Evolutionary conservation across 1,140 invertebrate genomes (phyloP).

Genomic region (Drosophila pseudoobscura): DNA sequence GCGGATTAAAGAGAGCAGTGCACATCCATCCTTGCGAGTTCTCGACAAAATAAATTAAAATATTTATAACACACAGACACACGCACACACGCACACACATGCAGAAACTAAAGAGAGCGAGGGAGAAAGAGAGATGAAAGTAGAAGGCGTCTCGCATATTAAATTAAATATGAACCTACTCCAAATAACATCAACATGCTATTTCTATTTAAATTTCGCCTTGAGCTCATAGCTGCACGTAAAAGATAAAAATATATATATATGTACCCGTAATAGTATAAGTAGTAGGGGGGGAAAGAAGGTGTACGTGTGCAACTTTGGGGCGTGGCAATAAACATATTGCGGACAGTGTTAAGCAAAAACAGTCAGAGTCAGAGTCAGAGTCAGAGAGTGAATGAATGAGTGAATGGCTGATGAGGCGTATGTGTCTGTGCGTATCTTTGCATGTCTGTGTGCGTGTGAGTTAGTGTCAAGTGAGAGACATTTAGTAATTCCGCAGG

Average conservation of each 20-base stretch:
- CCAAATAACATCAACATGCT: slow-evolving; percentile 76
- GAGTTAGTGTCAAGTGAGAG: slow-evolving; percentile 78
- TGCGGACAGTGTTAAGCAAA: slow-evolving; percentile 68
- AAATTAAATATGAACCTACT: slow-evolving; percentile 79
- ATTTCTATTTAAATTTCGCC: slow-evolving; percentile 78
- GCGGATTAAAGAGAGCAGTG: slow-evolving; percentile 3
- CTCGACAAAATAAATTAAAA: slow-evolving; percentile 63
- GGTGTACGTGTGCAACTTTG: slow-evolving; percentile 40
- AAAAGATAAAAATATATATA: slow-evolving; percentile 69
- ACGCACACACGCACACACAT: slow-evolving; percentile 1
- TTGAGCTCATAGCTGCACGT: slow-evolving; percentile 71
- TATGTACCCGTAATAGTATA: slow-evolving; percentile 11
- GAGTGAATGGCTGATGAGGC: slow-evolving; percentile 63
- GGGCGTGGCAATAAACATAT: slow-evolving; percentile 68
- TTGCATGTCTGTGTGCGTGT: slow-evolving; percentile 31
- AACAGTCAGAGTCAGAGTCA: slow-evolving; percentile 35
- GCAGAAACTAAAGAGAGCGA: slow-evolving; percentile 1
- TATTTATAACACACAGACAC: slow-evolving; percentile 47
- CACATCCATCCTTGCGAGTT: no score
- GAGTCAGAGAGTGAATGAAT: slow-evolving; percentile 44
- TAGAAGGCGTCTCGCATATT: slow-evolving; percentile 44
- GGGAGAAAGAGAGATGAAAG: slow-evolving; percentile 5
- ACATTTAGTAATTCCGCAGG: slow-evolving; percentile 79
- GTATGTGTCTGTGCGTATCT: slow-evolving; percentile 9
- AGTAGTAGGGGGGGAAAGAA: neutral